These are phyloP conservation scores for Eleutherodactylus coqui DNA, from an alignment of 2,797 vertebrate genomes.

Conservation along the genomic window DNA sequence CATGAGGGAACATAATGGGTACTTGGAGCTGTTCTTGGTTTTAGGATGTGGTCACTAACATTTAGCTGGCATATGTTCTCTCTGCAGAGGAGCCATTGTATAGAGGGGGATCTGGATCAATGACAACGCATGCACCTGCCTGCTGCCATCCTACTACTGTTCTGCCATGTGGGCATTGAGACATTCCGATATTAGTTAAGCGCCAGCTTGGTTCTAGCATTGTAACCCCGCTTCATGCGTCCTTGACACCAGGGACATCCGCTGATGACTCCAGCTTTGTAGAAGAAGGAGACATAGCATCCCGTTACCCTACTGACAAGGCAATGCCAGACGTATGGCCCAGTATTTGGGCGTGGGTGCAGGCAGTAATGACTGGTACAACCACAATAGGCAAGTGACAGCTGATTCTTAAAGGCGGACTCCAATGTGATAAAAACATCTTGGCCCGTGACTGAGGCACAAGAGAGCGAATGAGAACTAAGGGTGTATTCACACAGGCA, in stretches of 20 bases:
- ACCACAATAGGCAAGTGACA: too few relatives aligned
- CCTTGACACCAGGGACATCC: constrained; percentile 20
- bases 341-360: not conserved
- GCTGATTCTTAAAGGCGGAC: too few relatives aligned
- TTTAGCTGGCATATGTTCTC: not conserved
- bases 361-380: not conserved
- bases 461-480: too few relatives aligned
- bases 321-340: too few relatives aligned
- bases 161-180: not conserved
- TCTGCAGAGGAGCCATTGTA: not conserved
- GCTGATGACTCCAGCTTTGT: constrained; percentile 14
- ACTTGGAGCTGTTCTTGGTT: too few relatives aligned
- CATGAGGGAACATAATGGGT: too few relatives aligned
- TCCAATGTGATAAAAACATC: not conserved
- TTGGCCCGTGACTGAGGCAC: not conserved
- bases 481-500: too few relatives aligned
- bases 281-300: not conserved
- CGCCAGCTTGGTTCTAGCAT: not conserved
- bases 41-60: too few relatives aligned
- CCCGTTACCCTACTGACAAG: not conserved
- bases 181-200: not conserved
- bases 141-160: not conserved
- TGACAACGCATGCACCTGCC: not conserved
- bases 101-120: not conserved
- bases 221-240: not conserved